Conservation (phyloP, 2,888 invertebrate genomes). For the Caenorhabditis doughertyi region DNA sequence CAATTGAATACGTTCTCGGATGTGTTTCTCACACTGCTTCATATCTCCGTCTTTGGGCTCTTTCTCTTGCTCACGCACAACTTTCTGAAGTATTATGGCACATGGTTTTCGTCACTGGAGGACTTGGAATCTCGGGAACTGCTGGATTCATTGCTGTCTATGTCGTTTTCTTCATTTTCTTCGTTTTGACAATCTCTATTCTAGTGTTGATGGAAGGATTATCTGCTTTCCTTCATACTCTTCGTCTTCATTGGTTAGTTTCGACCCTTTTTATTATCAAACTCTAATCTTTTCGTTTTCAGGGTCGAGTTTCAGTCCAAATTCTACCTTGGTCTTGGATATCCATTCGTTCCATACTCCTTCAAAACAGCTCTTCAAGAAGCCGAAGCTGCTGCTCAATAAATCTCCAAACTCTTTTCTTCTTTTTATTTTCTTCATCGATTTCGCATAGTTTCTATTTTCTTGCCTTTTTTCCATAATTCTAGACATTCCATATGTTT, state of each 20-base stretch:
- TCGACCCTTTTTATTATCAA: background rate
- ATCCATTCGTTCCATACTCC: constrained; percentile 94
- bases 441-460: constrained; percentile 41
- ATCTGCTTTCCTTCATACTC: constrained; percentile 92
- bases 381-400: constrained; percentile 52
- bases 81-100: constrained; percentile 82
- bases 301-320: constrained; percentile 99
- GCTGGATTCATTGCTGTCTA: constrained; percentile 68
- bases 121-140: constrained; percentile 63
- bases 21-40: constrained; percentile 97
- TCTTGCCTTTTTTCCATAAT: constrained; percentile 28
- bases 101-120: constrained; percentile 79
- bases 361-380: constrained; percentile 86
- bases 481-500: constrained; percentile 47
- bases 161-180: constrained; percentile 92
- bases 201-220: constrained; percentile 99
- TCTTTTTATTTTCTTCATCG: constrained; percentile 1
- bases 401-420: constrained; percentile 18
- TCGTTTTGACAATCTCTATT: constrained; percentile 92
- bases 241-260: constrained; percentile 80
- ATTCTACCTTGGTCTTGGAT: constrained; percentile 94
- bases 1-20: constrained; percentile 93
- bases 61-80: constrained; percentile 81
- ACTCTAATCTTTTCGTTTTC: constrained; percentile 64
- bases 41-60: constrained; percentile 82